Evolutionary conservation across 1,140 invertebrate genomes (phyloP).

Genomic region (Microvelia longipes): DNA sequence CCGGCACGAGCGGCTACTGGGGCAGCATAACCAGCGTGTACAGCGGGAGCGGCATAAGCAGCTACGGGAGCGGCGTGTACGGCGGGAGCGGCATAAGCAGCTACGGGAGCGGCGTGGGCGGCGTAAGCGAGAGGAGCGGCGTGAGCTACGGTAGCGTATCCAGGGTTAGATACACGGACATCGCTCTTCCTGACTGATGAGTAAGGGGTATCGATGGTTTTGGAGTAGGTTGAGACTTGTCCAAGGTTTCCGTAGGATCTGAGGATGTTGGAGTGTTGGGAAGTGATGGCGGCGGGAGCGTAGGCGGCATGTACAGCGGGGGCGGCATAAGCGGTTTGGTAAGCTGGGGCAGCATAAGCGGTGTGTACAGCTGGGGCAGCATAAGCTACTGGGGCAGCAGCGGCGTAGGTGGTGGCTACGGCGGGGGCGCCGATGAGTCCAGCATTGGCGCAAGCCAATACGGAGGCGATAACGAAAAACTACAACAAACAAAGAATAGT

Average conservation of each 20-base stretch:
- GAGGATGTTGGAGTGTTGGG: constrained; percentile 21
- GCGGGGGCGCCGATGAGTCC: constrained; percentile 14
- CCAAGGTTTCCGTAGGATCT: constrained; percentile 23
- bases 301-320: constrained; percentile 2
- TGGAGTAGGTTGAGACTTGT: constrained; percentile 23
- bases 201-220: constrained; percentile 25
- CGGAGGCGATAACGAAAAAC: constrained; percentile 1
- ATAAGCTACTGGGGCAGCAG: background rate
- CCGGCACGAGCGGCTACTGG: constrained; percentile 42
- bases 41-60: constrained; percentile 15
- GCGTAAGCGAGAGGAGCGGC: constrained; percentile 11
- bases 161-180: constrained; percentile 26
- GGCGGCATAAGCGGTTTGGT: constrained; percentile 2
- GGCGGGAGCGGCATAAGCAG: constrained; percentile 12
- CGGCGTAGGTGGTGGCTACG: background rate
- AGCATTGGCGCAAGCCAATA: constrained; percentile 2
- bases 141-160: constrained; percentile 17
- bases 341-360: constrained; percentile 14
- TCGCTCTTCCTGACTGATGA: constrained; percentile 26
- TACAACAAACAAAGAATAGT: too few relatives aligned
- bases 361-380: constrained; percentile 15
- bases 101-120: constrained; percentile 13
- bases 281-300: constrained; percentile 17
- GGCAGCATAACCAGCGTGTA: constrained; percentile 39
- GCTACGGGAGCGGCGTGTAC: constrained; percentile 9